Conservation (phyloP, 2,888 invertebrate species). For the Hypselothyrea guttata region DNA sequence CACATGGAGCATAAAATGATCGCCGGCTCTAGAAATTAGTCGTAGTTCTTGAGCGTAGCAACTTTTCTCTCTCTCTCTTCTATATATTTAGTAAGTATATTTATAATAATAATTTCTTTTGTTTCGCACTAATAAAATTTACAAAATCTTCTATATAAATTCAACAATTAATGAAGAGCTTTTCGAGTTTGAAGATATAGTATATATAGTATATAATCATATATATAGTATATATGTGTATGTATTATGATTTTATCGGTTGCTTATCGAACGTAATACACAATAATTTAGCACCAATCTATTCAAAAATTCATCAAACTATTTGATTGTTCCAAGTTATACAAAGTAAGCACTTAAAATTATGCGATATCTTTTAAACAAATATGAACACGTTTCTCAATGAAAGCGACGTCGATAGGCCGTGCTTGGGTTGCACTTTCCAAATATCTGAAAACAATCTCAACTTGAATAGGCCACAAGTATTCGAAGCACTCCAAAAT, state of each 20-base stretch:
- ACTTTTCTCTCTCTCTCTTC: slow-evolving; percentile 38
- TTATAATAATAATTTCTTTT: slow-evolving; percentile 27
- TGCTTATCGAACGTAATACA: slow-evolving; percentile 40
- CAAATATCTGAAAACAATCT: slow-evolving; percentile 6
- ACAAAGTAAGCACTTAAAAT: slow-evolving; percentile 74
- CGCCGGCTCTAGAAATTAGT: slow-evolving; percentile 25
- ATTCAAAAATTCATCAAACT: slow-evolving; percentile 80
- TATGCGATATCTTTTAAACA: slow-evolving; percentile 44
- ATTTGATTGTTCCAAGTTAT: slow-evolving; percentile 79
- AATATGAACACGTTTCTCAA: slow-evolving; percentile 67
- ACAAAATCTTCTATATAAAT: slow-evolving; percentile 75
- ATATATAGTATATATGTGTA: slow-evolving; percentile 38
- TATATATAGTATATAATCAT: slow-evolving; percentile 24
- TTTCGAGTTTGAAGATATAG: slow-evolving; percentile 43
- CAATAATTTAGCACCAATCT: slow-evolving; percentile 79
- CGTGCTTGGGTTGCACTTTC: slow-evolving; percentile 25
- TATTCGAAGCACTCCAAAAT: no score
- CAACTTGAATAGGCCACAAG: neutral
- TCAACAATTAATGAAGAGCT: slow-evolving; percentile 72
- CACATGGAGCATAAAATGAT: slow-evolving; percentile 77
- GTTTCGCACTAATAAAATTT: slow-evolving; percentile 67
- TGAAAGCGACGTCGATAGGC: slow-evolving; percentile 27
- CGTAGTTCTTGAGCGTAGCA: slow-evolving; percentile 31
- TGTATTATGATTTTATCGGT: slow-evolving; percentile 42
- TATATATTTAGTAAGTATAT: slow-evolving; percentile 24